Base-by-base conservation (phyloP, 2,113 vertebrate species). In the Callipepla squamata region DNA sequence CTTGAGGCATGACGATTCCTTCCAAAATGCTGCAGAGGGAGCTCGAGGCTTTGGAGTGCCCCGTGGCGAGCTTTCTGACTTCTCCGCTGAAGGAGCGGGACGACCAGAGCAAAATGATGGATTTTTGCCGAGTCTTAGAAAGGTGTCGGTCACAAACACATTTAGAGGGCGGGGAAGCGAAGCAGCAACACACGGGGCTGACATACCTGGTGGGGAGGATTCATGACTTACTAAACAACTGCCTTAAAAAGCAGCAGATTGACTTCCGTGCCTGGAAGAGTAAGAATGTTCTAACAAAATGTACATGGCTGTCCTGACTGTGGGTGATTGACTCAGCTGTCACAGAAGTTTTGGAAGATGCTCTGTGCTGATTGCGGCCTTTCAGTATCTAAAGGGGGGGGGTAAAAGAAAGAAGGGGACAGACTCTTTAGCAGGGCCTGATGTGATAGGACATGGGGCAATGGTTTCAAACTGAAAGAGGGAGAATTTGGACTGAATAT, bases 1-100 rank as follows among this genome's bases (percentile, higher is more conserved):
- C 58, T 44, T 3, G 7, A 75, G 69, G 40, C 26, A 16, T 32
- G 61, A 40, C 4, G 15, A 40, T 55, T 85, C 57, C 70, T 53
- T 28, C 17, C 19, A 11, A 79, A 91, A 78, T 89, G 12, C 91
- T 95, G 91, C 80, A 97, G 96, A 94, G 94, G 96, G 97, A 94
- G 95, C 96, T 95, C 92, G 32, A 95, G 94, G 92, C 92, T 45
- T 55, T 87, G 38, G 61, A 96, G 90, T 90, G n/a, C 38, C 30
- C 53, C 36, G 18, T 1, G 2, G 15, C 9, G 2, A 3, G 57
- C 38, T 19, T 57, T 80, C 34, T 8, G 59, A 3, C 10, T 75
- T 69, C 40, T 14, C 45, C 42, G 1, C 50, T 61, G 77, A 12
- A 91, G 25, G 38, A 69, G 17, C 34, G 7, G 58, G 21, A 28